Evolutionary conservation across 1,140 invertebrate genomes (phyloP), one percentile per base, ranked within the genome.

Genomic region (Palaemon carinicauda): DNA sequence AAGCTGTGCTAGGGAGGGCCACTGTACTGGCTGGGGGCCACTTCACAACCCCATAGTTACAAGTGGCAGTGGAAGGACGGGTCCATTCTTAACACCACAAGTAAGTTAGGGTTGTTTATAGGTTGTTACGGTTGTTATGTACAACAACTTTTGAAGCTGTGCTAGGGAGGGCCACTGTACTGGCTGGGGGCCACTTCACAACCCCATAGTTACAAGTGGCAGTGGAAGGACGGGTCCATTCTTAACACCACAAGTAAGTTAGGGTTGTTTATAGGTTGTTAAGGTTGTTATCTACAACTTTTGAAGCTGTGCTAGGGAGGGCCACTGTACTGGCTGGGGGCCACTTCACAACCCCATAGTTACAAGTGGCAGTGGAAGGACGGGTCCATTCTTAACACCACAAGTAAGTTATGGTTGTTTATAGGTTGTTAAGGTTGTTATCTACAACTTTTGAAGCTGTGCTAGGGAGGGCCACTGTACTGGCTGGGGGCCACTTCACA

Each of bases 11-110:
- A n/a, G n/a, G n/a, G n/a, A n/a, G 82, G 82, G 7, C 19, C 69
- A 1, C 81, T 74, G 19, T 82, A 74, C 69, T 82, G 81, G 81
- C 33, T 82, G 69, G 81, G 81, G 17, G 81, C 50, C 21, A 74
- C 81, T 7, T 29, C 74, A n/a, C 65, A 50, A 65, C 81, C 81
- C 14, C 50, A 74, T 52, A 27, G 69, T 69, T 74, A 65, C 71
- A 77, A 73, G 31, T 84, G 82, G 82, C 75, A 52, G 19, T 84
- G 82, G 82, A 27, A 50, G 29, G 82, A 84, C 29, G 82, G 82
- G 3, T 41, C 73, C 1, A 1, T 33, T 4, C 73, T 84, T 21
- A 84, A 78, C 17, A 41, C 65, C 15, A 27, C 82, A 24, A 74
- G 82, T 84, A 29, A 51, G 71, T 24, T 33, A 1, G 2, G 3